Evolutionary conservation across 2,888 invertebrate species (phyloP), one percentile per base, ranked within the genome.

Genomic region (Pristionchus mayeri): DNA sequence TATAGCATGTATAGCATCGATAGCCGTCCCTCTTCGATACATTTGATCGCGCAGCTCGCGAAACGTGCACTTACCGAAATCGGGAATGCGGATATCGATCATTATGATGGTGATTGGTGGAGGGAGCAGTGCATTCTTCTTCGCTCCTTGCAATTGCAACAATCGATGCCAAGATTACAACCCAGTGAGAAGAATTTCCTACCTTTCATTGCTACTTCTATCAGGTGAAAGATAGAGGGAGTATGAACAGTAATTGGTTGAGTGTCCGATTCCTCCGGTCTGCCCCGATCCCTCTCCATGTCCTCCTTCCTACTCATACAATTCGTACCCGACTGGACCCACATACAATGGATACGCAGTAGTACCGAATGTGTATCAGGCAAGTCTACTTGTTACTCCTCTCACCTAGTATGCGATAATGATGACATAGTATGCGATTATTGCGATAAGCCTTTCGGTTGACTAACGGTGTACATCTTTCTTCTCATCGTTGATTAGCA

Each of bases 101-200:
- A 9, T 71, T 6, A 16, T 71, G n/a, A 13, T 16, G 11, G 13
- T 71, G 24, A 21, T 71, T 3, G 6, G 9, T 0, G 16, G 7
- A 2, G n/a, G 21, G n/a, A 24, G 71, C 24, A 3, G 24, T 7
- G 27, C 50, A 16, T 78, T 78, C 76, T 78, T 78, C 50, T 78
- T 48, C n/a, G 16, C 27, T 1, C 76, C 76, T 3, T 78, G 76
- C 24, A 48, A 50, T 11, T 78, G 76, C 50, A 52, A 78, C n/a
- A 78, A 78, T 50, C 30, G 24, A 16, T 78, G 76, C n/a, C 34
- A 63, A 16, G 48, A 75, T 18, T 78, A 78, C 50, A 50, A 78
- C 50, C 76, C 76, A 27, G 76, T 78, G 18, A 75, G 75, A 21
- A 21, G 4, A 16, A 54, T 18, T 54, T 54, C 7, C 7, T 21